Evolutionary conservation across 2,797 vertebrate species (phyloP).

Genomic region (Tauraco hartlaubi): DNA sequence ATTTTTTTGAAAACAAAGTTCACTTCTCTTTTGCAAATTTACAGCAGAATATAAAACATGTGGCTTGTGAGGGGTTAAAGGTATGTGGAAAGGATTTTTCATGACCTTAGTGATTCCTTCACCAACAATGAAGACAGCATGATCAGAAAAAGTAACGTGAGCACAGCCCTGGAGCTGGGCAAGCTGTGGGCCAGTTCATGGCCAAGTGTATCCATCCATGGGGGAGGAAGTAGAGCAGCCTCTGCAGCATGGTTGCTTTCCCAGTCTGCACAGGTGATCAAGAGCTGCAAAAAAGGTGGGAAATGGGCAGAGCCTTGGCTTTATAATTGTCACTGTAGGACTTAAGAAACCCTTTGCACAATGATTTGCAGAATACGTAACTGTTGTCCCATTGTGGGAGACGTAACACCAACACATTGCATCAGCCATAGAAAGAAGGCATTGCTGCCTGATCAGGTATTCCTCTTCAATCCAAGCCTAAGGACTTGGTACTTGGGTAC

Average conservation of each 20-base stretch:
- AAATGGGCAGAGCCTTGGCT: background rate
- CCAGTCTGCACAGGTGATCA: background rate
- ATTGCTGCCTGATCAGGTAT: accelerated
- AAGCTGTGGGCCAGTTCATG: background rate
- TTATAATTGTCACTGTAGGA: background rate
- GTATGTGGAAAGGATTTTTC: background rate
- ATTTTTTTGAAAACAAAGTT: background rate
- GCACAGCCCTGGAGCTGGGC: background rate
- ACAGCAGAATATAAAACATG: background rate
- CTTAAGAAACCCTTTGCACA: background rate
- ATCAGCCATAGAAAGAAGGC: background rate
- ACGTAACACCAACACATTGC: accelerated
- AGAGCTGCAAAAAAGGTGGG: background rate
- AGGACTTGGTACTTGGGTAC: background rate
- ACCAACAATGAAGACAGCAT: background rate
- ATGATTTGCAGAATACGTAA: background rate
- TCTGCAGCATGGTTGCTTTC: accelerated
- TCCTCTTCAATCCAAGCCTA: background rate
- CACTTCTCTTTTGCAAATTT: background rate
- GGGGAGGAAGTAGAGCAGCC: background rate
- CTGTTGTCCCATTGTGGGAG: background rate
- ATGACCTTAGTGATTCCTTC: background rate
- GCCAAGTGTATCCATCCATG: background rate
- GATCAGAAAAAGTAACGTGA: background rate
- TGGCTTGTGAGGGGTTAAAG: background rate